Evolutionary conservation across 2,113 vertebrate species (phyloP).

Genomic region (Megaceryle maxima): DNA sequence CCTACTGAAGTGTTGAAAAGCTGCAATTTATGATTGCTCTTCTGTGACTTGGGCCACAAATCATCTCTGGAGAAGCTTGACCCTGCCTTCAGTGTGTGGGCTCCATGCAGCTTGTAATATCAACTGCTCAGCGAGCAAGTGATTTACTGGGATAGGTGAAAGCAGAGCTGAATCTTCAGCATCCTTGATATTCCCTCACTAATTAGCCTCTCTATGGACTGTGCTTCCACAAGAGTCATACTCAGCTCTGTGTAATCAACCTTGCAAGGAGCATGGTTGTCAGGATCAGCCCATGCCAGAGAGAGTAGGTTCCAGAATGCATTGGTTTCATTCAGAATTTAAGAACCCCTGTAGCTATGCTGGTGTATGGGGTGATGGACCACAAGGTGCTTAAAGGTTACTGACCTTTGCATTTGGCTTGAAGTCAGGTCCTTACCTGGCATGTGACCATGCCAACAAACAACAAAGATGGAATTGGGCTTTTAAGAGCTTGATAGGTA

Average conservation of each 20-base stretch:
- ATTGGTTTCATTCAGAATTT: neutral
- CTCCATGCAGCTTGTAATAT: neutral
- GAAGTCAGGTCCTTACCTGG: neutral
- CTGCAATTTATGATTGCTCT: neutral
- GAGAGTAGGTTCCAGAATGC: accelerated
- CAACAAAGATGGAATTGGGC: neutral
- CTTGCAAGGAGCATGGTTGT: neutral
- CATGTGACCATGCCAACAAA: neutral
- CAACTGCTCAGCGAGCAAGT: neutral
- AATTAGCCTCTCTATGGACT: neutral
- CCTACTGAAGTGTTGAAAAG: neutral
- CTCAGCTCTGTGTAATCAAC: neutral
- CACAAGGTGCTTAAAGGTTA: neutral
- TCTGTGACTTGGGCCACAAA: neutral
- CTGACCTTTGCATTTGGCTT: neutral
- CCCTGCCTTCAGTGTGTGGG: neutral
- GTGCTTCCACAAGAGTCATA: neutral
- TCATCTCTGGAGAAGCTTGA: neutral
- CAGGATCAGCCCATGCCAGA: neutral
- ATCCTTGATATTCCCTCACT: neutral
- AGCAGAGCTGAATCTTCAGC: neutral
- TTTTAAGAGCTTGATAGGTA: neutral
- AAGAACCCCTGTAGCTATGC: neutral
- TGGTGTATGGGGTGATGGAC: neutral
- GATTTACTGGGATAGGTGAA: neutral